phyloP scores from a whole-genome alignment of 1,140 invertebrate genomes.

The Thaumatotibia leucotreta region DNA sequence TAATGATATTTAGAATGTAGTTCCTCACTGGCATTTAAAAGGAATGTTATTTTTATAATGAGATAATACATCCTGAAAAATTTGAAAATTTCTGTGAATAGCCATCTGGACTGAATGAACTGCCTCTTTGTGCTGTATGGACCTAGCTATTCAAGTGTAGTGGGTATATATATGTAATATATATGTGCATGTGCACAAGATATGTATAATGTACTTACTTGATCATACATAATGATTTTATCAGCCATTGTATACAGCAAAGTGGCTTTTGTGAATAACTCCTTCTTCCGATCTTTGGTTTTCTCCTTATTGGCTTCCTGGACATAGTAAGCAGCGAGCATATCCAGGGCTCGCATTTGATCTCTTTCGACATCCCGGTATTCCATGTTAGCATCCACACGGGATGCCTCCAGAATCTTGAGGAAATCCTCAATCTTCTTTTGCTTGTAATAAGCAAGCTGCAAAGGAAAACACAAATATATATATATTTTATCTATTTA shows the following conservation, averaged over 20 bases:
- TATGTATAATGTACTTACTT: too few species aligned
- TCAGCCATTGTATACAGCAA: conserved; percentile 98
- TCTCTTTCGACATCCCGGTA: conserved; percentile 97
- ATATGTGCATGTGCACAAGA: too few species aligned
- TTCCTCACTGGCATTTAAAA: too few species aligned
- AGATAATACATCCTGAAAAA: too few species aligned
- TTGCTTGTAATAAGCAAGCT: conserved; percentile 98
- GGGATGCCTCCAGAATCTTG: conserved; percentile 92
- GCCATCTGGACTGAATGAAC: too few species aligned
- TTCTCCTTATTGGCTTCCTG: conserved; percentile 97
- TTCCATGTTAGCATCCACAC: conserved; percentile 90
- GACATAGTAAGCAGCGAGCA: conserved; percentile 98
- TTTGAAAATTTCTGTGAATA: too few species aligned
- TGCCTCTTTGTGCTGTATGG: too few species aligned
- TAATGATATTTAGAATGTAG: too few species aligned
- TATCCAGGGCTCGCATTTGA: conserved; percentile 97
- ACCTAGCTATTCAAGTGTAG: too few species aligned
- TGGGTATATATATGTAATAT: too few species aligned
- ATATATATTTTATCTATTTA: too few species aligned
- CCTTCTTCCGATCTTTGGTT: conserved; percentile 95
- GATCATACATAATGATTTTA: conserved; percentile 99
- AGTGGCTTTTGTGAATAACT: conserved; percentile 97
- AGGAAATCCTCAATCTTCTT: conserved; percentile 95
- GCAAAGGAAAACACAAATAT: conserved; percentile 49
- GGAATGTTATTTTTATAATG: too few species aligned